Percentiles rank a stretch among this genome's conserved stretches.
Conservation (phyloP, 1,140 invertebrate species). For the Drosophila miranda region DNA sequence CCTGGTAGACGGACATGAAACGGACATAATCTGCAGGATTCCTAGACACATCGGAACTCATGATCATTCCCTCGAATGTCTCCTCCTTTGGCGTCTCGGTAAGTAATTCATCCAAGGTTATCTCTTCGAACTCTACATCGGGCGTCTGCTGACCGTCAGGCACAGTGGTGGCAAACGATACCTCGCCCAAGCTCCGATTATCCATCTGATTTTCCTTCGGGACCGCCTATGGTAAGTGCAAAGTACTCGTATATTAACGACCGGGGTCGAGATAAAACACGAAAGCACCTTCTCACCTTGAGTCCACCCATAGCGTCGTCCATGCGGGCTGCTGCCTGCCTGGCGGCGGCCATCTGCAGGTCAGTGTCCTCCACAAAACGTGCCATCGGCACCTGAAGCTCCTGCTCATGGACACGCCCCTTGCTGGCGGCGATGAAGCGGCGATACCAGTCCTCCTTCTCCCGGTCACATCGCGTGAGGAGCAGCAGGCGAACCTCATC, state of each 20-base stretch:
- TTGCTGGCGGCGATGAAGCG: conserved; percentile 71
- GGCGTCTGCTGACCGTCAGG: conserved; percentile 41
- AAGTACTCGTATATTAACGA: neutral
- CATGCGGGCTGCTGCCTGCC: conserved; percentile 46
- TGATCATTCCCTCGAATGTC: conserved; percentile 68
- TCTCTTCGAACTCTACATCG: conserved; percentile 45
- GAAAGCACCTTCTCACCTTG: conserved; percentile 1
- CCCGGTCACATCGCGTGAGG: conserved; percentile 91
- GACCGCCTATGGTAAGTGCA: neutral
- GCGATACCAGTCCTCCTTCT: conserved; percentile 93
- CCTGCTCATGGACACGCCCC: conserved; percentile 68
- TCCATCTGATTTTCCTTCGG: conserved; percentile 13
- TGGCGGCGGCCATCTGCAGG: conserved; percentile 64
- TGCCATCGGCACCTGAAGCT: conserved; percentile 66
- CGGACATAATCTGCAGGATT: conserved; percentile 69
- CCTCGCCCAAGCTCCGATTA: conserved; percentile 1
- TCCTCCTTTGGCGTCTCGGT: conserved; percentile 39
- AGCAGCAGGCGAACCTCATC: conserved; percentile 84
- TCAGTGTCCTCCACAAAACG: conserved; percentile 68
- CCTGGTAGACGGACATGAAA: conserved; percentile 81
- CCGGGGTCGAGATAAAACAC: no score
- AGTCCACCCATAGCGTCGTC: conserved; percentile 16
- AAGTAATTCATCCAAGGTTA: conserved; percentile 31
- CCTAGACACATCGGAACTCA: conserved; percentile 68
- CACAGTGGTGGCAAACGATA: neutral